Evolutionary conservation across 2,888 invertebrate species (phyloP), one percentile per base, ranked within the genome.

Genomic region (Acanthosepion pharaonis): DNA sequence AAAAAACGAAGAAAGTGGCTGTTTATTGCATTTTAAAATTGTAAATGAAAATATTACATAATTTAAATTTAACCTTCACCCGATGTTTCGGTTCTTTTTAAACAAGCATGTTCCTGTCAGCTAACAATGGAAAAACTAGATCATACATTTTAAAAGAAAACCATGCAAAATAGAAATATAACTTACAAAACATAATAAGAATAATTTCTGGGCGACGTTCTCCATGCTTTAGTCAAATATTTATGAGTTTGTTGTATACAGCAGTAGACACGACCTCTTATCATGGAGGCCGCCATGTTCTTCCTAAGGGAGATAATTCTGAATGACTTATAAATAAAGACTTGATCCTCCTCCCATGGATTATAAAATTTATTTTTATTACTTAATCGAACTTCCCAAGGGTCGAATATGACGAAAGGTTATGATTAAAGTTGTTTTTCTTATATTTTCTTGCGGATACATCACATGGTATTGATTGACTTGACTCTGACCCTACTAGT

Each of bases 111-210:
- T 59, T 59, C 59, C 59, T 59, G 20, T 59, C 59, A 9, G n/a
- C 9, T 8, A n/a, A 11, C n/a, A n/a, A n/a, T n/a, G 11, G n/a
- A 5, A 78, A 78, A 78, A 78, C 78, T 78, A 8, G 78, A 78
- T 78, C n/a, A n/a, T 42, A 42, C 42, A n/a, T 78, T 9, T 78
- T 28, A n/a, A 9, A 11, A 78, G 8, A 28, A 78, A 78, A 9
- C 8, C 28, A 78, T n/a, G 9, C 78, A n/a, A 18, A 28, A 33
- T 15, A 5, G 25, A 59, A 42, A 92, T n/a, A 28, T 0, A 51
- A 92, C 92, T 92, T 92, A 92, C 92, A 92, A 25, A n/a, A 92
- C 92, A 49, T 92, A 92, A 53, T 92, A 92, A n/a, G 92, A 92
- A 5, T 49, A 49, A 92, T 92, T 92, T 25, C 92, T 49, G 28